Evolutionary conservation across 2,113 vertebrate species (phyloP).

Genomic region (Nerophis lumbriciformis): DNA sequence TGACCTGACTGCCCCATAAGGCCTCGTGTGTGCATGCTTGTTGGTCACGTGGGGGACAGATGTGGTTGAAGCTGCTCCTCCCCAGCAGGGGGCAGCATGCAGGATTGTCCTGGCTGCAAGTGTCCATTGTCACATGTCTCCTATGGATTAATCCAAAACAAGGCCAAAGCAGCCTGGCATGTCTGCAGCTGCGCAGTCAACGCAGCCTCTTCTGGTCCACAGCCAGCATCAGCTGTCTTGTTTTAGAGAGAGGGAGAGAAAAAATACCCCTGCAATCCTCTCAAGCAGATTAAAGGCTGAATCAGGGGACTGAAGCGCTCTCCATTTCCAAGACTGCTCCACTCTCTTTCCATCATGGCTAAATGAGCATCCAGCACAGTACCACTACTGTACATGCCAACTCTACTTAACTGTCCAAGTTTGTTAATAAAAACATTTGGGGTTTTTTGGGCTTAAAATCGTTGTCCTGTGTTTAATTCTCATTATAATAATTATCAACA

Average conservation of each 20-base stretch:
- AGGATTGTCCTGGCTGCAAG: conserved; percentile 25
- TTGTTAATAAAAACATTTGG: too few relatives aligned
- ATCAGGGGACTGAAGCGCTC: conserved; percentile 56
- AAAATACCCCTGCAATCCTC: conserved; percentile 65
- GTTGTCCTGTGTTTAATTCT: too few relatives aligned
- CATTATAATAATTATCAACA: too few relatives aligned
- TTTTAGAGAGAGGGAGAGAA: conserved; percentile 47
- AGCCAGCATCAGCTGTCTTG: conserved; percentile 56
- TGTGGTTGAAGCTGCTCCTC: not conserved
- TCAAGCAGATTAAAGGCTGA: conserved; percentile 77
- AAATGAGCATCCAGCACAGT: conserved; percentile 35
- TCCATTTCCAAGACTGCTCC: conserved; percentile 56
- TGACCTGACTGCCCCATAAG: not conserved
- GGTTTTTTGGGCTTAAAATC: too few relatives aligned
- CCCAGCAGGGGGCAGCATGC: conserved; percentile 40
- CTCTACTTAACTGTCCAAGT: conserved; percentile 9
- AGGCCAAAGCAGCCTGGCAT: conserved; percentile 52
- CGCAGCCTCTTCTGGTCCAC: conserved; percentile 45
- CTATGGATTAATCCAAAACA: conserved; percentile 59
- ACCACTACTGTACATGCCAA: conserved; percentile 13
- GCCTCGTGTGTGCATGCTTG: not conserved
- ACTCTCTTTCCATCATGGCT: conserved; percentile 42
- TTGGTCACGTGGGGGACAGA: conserved; percentile 16
- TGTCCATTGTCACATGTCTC: conserved; percentile 36
- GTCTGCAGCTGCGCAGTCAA: conserved; percentile 43